These are phyloP conservation scores for Troides aeacus DNA, from an alignment of 2,888 invertebrate genomes.

Conservation along the genomic window DNA sequence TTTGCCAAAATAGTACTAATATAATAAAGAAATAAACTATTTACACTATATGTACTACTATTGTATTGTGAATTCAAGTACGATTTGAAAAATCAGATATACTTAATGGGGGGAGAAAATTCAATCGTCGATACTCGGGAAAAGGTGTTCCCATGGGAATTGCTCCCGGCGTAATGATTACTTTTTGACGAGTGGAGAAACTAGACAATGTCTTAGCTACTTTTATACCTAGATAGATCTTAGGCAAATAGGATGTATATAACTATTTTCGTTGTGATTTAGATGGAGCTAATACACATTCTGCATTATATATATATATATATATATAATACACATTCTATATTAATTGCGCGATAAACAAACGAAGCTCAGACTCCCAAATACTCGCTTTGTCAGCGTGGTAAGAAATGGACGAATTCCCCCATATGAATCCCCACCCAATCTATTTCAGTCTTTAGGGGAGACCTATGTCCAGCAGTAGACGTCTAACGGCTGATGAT, in stretches of 20 bases:
- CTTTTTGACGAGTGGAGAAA: constrained; percentile 4
- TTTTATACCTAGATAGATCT: not conserved
- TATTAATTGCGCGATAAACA: too few species aligned
- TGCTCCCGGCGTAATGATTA: constrained; percentile 10
- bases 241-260: not conserved
- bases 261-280: not conserved
- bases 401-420: too few species aligned
- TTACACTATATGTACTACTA: not conserved
- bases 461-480: too few species aligned
- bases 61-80: not conserved
- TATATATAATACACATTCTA: too few species aligned
- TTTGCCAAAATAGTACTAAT: not conserved
- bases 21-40: not conserved
- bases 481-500: too few species aligned
- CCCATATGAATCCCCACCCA: too few species aligned
- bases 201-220: not conserved
- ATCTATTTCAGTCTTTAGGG: too few species aligned
- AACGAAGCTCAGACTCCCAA: too few species aligned
- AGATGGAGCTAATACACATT: too few species aligned
- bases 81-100: constrained; percentile 14
- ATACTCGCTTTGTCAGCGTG: too few species aligned
- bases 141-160: constrained; percentile 18
- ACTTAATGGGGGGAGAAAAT: constrained; percentile 11
- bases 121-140: constrained; percentile 13
- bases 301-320: too few species aligned